These are phyloP conservation scores for Arrhamphus sclerolepis DNA, from an alignment of 2,797 vertebrate genomes.

Conservation along the genomic window DNA sequence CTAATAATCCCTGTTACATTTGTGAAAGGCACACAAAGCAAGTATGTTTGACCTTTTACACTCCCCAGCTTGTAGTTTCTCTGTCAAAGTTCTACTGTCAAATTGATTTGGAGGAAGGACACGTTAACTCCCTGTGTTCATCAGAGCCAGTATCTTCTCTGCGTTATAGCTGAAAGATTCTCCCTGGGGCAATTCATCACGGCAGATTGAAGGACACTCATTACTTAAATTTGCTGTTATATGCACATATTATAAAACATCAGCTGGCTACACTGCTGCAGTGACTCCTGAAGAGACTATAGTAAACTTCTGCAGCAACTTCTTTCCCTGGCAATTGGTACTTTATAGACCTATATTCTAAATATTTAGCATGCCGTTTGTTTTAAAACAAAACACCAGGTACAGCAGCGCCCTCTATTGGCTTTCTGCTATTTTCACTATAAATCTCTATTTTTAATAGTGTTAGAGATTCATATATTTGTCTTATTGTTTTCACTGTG, in stretches of 20 bases:
- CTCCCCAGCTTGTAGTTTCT: conserved; percentile 2
- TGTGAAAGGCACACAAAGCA: neutral
- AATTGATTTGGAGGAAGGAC: neutral
- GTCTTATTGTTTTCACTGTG: too few species aligned
- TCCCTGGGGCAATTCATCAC: neutral
- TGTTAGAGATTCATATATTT: too few species aligned
- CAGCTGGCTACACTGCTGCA: neutral
- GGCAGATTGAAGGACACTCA: neutral
- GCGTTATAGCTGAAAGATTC: neutral
- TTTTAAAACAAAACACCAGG: too few species aligned
- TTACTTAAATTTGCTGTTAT: neutral
- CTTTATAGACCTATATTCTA: too few species aligned
- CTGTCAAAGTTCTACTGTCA: neutral
- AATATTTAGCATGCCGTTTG: too few species aligned
- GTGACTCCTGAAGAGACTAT: neutral
- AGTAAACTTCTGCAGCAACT: neutral
- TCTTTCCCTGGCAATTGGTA: too few species aligned
- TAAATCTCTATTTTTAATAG: too few species aligned
- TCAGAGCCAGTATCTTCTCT: neutral
- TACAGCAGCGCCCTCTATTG: too few species aligned
- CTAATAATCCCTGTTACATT: neutral
- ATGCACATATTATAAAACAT: neutral
- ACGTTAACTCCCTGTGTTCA: neutral
- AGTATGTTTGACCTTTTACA: conserved; percentile 1
- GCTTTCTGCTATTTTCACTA: too few species aligned